phyloP scores from a whole-genome alignment of 2,113 vertebrate genomes.

The Jacana jacana region DNA sequence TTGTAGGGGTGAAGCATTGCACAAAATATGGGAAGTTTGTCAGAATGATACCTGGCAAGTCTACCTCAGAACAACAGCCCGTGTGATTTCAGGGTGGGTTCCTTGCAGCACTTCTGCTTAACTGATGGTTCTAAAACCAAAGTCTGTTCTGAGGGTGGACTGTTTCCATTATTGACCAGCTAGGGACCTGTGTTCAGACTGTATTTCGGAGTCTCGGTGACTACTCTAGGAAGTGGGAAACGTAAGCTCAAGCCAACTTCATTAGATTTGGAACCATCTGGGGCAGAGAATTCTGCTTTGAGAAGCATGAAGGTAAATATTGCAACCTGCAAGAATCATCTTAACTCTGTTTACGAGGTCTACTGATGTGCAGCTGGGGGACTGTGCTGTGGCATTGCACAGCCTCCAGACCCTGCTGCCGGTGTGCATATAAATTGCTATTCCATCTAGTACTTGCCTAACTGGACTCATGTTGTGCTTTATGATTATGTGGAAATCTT shows the following conservation, averaged over 20 bases:
- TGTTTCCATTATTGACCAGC: not conserved
- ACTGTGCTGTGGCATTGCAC: accelerated
- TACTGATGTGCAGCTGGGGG: not conserved
- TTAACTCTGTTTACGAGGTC: accelerated
- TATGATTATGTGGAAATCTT: not conserved
- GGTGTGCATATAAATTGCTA: accelerated
- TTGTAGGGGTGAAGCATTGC: not conserved
- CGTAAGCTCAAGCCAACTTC: not conserved
- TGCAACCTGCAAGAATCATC: not conserved
- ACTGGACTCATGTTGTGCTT: not conserved
- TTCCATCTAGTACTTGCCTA: accelerated
- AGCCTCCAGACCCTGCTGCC: not conserved
- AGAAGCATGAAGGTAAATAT: not conserved
- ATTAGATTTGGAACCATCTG: not conserved
- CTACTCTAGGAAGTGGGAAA: not conserved
- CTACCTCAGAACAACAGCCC: not conserved
- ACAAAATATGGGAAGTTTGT: not conserved
- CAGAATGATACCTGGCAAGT: not conserved
- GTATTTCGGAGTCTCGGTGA: not conserved
- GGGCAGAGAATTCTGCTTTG: not conserved
- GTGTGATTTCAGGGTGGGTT: not conserved
- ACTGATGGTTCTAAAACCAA: not conserved
- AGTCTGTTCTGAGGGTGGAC: not conserved
- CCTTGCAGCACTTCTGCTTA: not conserved
- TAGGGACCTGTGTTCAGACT: not conserved